phyloP scores from a whole-genome alignment of 2,797 vertebrate species.

The Rhynchotus rufescens region DNA sequence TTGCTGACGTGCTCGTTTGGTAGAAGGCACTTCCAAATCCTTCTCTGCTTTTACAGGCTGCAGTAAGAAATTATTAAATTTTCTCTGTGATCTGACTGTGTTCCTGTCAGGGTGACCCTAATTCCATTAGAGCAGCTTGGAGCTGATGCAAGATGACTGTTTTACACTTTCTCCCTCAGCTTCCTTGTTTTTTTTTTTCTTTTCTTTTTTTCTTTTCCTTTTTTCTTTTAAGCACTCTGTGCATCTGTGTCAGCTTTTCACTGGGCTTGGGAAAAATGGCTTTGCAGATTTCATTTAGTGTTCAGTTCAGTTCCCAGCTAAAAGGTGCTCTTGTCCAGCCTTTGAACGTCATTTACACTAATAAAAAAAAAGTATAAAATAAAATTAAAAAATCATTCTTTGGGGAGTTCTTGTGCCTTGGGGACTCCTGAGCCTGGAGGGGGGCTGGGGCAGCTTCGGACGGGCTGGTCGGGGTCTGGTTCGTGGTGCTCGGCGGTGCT shows the following conservation, averaged over 20 bases:
- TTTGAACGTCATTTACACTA: constrained; percentile 53
- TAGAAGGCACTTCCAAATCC: constrained; percentile 38
- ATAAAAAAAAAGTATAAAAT: constrained; percentile 43
- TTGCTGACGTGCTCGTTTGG: constrained; percentile 48
- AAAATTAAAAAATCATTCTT: background rate
- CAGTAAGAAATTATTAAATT: constrained; percentile 83
- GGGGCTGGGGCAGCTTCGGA: background rate
- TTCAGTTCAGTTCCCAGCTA: constrained; percentile 63
- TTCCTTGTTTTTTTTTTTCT: constrained; percentile 36
- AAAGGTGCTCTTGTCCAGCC: constrained; percentile 48
- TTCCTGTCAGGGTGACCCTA: constrained; percentile 88
- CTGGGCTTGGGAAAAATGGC: constrained; percentile 57
- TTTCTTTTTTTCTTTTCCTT: background rate
- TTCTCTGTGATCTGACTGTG: constrained; percentile 84
- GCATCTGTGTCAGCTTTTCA: constrained; percentile 58
- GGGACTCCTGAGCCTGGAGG: background rate
- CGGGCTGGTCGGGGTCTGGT: background rate
- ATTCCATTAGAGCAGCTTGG: constrained; percentile 83
- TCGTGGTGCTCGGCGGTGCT: background rate
- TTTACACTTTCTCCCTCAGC: constrained; percentile 59
- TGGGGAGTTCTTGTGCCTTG: background rate
- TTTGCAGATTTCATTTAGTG: constrained; percentile 75
- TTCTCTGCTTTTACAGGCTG: constrained; percentile 28
- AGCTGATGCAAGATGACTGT: constrained; percentile 72
- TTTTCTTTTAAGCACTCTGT: constrained; percentile 19